Evolutionary conservation across 2,888 invertebrate species (phyloP), one percentile per base, ranked within the genome.

Genomic region (Morinoia aosen): DNA sequence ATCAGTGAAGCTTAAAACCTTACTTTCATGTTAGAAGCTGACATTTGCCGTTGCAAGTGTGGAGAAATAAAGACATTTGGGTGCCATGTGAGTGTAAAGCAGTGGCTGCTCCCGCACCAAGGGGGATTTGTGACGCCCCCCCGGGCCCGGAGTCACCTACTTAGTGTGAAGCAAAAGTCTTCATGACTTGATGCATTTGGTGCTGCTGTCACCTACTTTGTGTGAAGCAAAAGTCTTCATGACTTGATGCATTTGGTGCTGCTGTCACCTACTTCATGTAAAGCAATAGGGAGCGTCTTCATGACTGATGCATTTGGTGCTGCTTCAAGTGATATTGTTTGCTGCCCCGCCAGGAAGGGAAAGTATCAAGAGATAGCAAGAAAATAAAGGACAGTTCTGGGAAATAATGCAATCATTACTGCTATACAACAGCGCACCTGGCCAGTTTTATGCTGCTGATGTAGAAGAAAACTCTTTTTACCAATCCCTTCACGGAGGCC

Each of bases 111-210:
- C 57, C 57, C 57, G 33, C 93, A 93, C 56, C 48, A n/a, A 57
- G 40, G 90, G 93, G 93, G 93, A 93, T 57, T 57, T 93, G 93
- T 93, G 93, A 93, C 93, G 93, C 11, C 93, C 93, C n/a, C 58
- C 48, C 57, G 93, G 93, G 93, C 93, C 93, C 93, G 93, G 57
- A 93, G 93, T 93, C 93, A 93, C 93, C 12, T 48, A 10, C n/a
- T n/a, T n/a, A n/a, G n/a, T n/a, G n/a, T n/a, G n/a, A n/a, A n/a
- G n/a, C n/a, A n/a, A n/a, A n/a, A n/a, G n/a, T n/a, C n/a, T n/a
- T n/a, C n/a, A n/a, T n/a, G n/a, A n/a, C n/a, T n/a, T n/a, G n/a
- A n/a, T n/a, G n/a, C n/a, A n/a, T n/a, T n/a, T n/a, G n/a, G n/a
- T n/a, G n/a, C n/a, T n/a, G n/a, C n/a, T n/a, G n/a, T n/a, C n/a